Evolutionary conservation across 2,113 vertebrate genomes (phyloP).

Genomic region (Conger conger): DNA sequence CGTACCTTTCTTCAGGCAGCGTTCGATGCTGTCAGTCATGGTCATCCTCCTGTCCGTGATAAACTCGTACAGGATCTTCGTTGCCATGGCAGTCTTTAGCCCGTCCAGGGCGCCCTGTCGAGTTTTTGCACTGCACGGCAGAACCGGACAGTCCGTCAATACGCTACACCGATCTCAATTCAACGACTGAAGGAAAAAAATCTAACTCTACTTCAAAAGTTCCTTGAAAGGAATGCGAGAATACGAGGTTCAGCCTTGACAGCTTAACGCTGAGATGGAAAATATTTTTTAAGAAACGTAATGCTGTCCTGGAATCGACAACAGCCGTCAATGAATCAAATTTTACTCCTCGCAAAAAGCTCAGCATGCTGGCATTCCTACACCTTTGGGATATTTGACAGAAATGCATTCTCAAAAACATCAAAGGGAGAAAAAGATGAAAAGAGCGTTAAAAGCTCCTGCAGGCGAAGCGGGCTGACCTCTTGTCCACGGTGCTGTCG

Average conservation of each 20-base stretch:
- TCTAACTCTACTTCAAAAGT: too few relatives aligned
- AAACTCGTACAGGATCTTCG: conserved; percentile 92
- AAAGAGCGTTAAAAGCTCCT: not conserved
- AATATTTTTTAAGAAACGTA: not conserved
- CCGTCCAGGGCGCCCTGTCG: conserved; percentile 90
- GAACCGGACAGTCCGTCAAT: not conserved
- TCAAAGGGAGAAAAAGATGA: not conserved
- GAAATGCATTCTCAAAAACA: not conserved
- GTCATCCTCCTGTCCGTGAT: conserved; percentile 93
- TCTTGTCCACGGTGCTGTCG: conserved; percentile 94
- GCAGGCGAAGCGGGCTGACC: conserved; percentile 62
- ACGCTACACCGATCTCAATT: not conserved
- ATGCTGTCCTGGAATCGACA: too few relatives aligned
- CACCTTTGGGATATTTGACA: not conserved
- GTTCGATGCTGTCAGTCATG: conserved; percentile 92
- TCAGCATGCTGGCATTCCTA: not conserved
- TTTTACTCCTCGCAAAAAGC: not conserved
- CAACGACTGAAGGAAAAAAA: too few relatives aligned
- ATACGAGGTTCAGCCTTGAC: not conserved
- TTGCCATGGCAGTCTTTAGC: conserved; percentile 87
- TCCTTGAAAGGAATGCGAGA: not conserved
- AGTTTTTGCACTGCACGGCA: conserved; percentile 81
- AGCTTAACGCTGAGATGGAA: not conserved
- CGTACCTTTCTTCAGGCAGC: conserved; percentile 96
- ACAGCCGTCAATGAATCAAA: not conserved